phyloP scores from a whole-genome alignment of 1,140 invertebrate species.

The Thaumetopoea pityocampa region DNA sequence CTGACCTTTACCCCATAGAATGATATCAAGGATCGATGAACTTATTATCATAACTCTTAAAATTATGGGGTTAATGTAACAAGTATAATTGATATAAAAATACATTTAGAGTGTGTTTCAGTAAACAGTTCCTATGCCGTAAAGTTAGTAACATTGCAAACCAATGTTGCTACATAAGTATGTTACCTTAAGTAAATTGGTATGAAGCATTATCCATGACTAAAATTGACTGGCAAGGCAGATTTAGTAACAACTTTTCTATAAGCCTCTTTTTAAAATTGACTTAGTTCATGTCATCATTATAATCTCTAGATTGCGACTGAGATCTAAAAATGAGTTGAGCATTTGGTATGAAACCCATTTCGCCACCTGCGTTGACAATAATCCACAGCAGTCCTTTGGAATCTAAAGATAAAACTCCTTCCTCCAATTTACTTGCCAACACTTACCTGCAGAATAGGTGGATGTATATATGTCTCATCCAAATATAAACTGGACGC shows the following conservation, averaged over 20 bases:
- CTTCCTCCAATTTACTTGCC: constrained; percentile 22
- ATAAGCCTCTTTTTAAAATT: constrained; percentile 28
- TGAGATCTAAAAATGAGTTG: constrained; percentile 17
- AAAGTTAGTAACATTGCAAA: not conserved
- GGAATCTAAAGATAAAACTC: constrained; percentile 12
- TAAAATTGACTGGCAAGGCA: constrained; percentile 8
- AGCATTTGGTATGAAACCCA: constrained; percentile 15
- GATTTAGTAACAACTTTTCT: constrained; percentile 12
- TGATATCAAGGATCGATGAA: too few species aligned
- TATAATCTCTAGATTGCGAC: constrained; percentile 19
- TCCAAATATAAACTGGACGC: constrained; percentile 21
- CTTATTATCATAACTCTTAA: too few species aligned
- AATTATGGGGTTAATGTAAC: too few species aligned
- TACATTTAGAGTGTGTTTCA: constrained; percentile 3
- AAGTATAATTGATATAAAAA: too few species aligned
- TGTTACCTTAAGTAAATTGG: constrained; percentile 7
- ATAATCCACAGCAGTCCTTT: constrained; percentile 12
- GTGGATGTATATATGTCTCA: constrained; percentile 26
- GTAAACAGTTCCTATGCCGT: constrained; percentile 1
- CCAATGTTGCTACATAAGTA: not conserved
- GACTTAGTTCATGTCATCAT: constrained; percentile 28
- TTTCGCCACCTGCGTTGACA: constrained; percentile 5
- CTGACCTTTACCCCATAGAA: too few species aligned
- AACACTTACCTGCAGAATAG: constrained; percentile 18
- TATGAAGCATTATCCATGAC: constrained; percentile 17